A percentile compares a stretch with the other conserved stretches of the same genome.
These are phyloP conservation scores for Tangara arthus DNA, from an alignment of 2,797 vertebrate genomes.

Conservation along the genomic window DNA sequence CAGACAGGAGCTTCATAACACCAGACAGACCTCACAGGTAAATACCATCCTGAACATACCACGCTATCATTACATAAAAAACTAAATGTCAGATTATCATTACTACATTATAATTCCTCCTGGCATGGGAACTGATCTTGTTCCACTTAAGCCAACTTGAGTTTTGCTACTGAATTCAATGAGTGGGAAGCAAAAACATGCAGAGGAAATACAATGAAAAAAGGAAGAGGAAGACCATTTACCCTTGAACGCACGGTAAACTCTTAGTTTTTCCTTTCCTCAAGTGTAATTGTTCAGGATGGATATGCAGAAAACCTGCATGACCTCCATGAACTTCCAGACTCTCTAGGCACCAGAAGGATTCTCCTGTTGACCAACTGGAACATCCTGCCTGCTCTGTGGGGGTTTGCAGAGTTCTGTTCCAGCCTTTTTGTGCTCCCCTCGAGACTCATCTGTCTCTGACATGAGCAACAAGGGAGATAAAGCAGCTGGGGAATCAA, in stretches of 20 bases:
- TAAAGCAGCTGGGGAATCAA: constrained; percentile 44
- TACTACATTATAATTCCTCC: not conserved
- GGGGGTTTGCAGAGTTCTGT: not conserved
- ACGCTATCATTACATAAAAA: not conserved
- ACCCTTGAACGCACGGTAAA: not conserved
- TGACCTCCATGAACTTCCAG: not conserved
- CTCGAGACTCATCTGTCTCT: constrained; percentile 41
- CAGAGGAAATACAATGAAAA: not conserved
- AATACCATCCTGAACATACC: not conserved
- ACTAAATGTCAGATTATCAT: not conserved
- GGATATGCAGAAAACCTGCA: not conserved
- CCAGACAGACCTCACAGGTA: not conserved
- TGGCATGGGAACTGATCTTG: not conserved
- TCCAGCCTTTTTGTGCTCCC: not conserved
- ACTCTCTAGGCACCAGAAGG: not conserved
- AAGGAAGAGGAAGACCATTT: not conserved
- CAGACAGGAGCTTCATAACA: not conserved
- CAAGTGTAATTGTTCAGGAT: not conserved
- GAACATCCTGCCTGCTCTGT: not conserved
- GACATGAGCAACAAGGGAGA: constrained; percentile 13
- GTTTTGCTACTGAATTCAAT: not conserved
- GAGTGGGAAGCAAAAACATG: not conserved
- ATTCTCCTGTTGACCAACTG: not conserved
- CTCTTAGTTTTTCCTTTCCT: not conserved
- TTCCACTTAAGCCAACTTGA: not conserved